Base-by-base conservation (phyloP, 2,888 invertebrate species). In the Galerucella calmariensis region DNA sequence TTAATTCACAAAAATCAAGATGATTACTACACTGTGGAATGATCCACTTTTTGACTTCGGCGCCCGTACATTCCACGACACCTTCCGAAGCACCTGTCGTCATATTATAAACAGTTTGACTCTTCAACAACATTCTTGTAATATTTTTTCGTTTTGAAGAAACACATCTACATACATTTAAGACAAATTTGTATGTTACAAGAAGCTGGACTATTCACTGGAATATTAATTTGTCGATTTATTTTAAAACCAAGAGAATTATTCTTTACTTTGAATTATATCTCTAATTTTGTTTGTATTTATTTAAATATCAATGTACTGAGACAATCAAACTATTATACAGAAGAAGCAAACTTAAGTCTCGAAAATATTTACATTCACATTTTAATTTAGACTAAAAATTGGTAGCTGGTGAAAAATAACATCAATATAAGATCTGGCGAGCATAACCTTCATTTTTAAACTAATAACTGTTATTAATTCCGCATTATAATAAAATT, bases 1-100 rank as follows among this genome's bases (percentile, higher is more conserved):
- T 53, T 11, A 63, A 51, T 48, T 72, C 59, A 67, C 71, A 75
- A 75, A 74, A 74, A 69, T 59, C 58, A 44, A 24, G 63, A 71
- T 46, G 24, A n/a, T 69, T 27, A 48, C 16, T 61, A 71, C 35
- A 27, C 20, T 62, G 56, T 53, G 24, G 24, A 11, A 12, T 46
- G 71, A 68, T 71, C 71, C 58, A 75, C 72, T 75, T 72, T 75
- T 72, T 73, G 72, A 69, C 67, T 72, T 69, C 56, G 62, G 63
- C 69, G 67, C 46, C 58, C 51, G 56, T 16, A 24, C 68, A 74
- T 74, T 69, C 70, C 74, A 61, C 74, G 58, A 67, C 74, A 74
- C 70, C 70, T 70, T 46, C 10, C 48, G 62, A 63, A 59, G 41
- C 69, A 71, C 71, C 71, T 71, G 71, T 71, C 69, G 62, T 16